Percentiles rank a stretch among this genome's conserved stretches.
Conservation (phyloP, 1,140 invertebrate genomes). For the Drosophila triauraria region DNA sequence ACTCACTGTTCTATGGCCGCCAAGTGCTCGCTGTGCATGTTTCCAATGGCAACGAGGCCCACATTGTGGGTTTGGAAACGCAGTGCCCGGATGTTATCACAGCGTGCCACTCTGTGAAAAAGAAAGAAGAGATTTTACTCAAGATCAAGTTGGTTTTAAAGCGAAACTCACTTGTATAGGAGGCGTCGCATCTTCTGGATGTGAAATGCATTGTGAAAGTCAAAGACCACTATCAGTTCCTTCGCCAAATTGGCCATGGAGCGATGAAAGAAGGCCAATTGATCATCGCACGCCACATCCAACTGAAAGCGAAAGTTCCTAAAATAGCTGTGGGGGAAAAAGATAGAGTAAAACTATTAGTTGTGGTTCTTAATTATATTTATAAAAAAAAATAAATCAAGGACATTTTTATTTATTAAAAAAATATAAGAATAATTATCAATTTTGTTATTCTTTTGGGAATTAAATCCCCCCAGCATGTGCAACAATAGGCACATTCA, state of each 20-base stretch:
- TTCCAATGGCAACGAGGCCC: constrained; percentile 66
- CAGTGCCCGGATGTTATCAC: constrained; percentile 77
- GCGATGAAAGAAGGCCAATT: constrained; percentile 76
- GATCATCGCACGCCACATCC: constrained; percentile 74
- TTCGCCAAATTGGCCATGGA: constrained; percentile 69
- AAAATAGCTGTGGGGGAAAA: constrained; percentile 69
- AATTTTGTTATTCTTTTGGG: too few species aligned
- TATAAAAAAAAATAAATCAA: neutral
- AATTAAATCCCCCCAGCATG: too few species aligned
- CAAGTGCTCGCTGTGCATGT: constrained; percentile 70
- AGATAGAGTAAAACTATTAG: constrained; percentile 12
- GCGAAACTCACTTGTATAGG: constrained; percentile 69
- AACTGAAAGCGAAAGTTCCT: constrained; percentile 79
- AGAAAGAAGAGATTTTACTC: neutral
- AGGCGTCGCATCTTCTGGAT: constrained; percentile 80
- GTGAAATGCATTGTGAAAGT: constrained; percentile 80
- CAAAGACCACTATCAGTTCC: constrained; percentile 78
- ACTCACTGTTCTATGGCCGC: constrained; percentile 79
- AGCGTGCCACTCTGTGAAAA: constrained; percentile 70
- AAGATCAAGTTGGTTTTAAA: neutral
- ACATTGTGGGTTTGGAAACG: constrained; percentile 82
- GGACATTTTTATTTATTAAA: neutral
- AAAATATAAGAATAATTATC: too few species aligned
- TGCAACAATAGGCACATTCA: neutral
- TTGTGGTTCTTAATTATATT: neutral